Evolutionary conservation across 2,113 vertebrate species (phyloP), one percentile per base, ranked within the genome.

Genomic region (Spea multiplicata): DNA sequence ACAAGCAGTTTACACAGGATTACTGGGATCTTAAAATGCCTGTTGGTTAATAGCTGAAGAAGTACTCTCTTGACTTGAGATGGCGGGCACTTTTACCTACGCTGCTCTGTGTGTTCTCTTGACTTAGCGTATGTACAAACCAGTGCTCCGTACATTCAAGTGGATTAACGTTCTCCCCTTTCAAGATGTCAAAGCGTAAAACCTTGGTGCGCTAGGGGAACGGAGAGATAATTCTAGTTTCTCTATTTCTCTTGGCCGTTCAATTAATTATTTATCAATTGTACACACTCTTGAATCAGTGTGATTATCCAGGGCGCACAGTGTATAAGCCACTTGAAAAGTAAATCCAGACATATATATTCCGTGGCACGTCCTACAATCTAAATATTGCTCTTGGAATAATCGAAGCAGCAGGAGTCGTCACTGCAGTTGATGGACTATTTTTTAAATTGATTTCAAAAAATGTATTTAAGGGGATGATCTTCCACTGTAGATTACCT

Each of bases 381-480:
- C 89, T 93, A 93, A 93, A 93, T 93, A 92, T 92, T 93, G 92
- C 92, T 93, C 92, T 91, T 93, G 92, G 91, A 90, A 87, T 93
- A 92, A 93, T 93, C 92, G 88, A 93, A 94, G 93, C 92, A 91
- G 92, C 93, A 90, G 89, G 91, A 89, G 88, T 93, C 94, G 94
- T 97, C 95, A 95, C 94, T 93, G 90, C 89, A 90, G 88, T 94
- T 99, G 96, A 98, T 98, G 96, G 96, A 97, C 97, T 97, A 96
- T 97, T 98, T 97, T 97, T 98, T 94, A 96, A 96, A 98, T 98
- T 98, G 94, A 95, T 97, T 96, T 96, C 88, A 96, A 95, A 97
- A 30, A 96, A 96, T 93, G 94, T 98, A 97, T 95, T 96, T 96
- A 95, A 97, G 93, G 93, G 95, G 94, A 94, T 95, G 95, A 98